These are phyloP conservation scores for Agrotis puta DNA, from an alignment of 2,888 invertebrate species.

Conservation along the genomic window DNA sequence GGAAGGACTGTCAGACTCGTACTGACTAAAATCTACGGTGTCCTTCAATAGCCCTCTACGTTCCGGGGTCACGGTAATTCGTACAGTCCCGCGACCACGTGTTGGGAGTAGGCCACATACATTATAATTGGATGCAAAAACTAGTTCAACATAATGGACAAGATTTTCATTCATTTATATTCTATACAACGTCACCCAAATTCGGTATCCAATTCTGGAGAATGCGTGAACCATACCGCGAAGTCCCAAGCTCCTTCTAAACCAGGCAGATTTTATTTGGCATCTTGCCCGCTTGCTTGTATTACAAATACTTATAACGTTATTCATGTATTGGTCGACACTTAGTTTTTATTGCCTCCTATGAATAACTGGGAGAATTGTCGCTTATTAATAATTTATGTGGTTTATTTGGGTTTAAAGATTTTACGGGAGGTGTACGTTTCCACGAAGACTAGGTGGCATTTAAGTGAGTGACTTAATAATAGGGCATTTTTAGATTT, in stretches of 20 bases:
- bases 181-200: not conserved
- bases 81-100: too few species aligned
- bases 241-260: slow-evolving; percentile 20
- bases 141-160: not conserved
- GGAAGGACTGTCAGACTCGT: too few species aligned
- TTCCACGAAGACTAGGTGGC: not conserved
- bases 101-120: too few species aligned
- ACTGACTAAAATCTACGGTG: too few species aligned
- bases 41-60: too few species aligned
- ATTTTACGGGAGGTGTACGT: not conserved
- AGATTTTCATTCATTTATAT: not conserved
- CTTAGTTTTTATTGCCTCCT: slow-evolving; percentile 63
- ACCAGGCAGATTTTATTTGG: slow-evolving; percentile 62
- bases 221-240: slow-evolving; percentile 35
- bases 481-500: too few species aligned
- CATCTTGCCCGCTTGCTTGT: slow-evolving; percentile 56
- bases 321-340: slow-evolving; percentile 63
- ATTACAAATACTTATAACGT: slow-evolving; percentile 57
- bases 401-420: slow-evolving; percentile 14
- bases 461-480: not conserved
- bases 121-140: too few species aligned
- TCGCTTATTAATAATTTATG: slow-evolving; percentile 42
- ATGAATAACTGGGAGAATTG: slow-evolving; percentile 58
- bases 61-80: too few species aligned
- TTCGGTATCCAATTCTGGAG: slow-evolving; percentile 1